Base-by-base conservation (phyloP, 1,140 invertebrate species). In the Leguminivora glycinivorella region DNA sequence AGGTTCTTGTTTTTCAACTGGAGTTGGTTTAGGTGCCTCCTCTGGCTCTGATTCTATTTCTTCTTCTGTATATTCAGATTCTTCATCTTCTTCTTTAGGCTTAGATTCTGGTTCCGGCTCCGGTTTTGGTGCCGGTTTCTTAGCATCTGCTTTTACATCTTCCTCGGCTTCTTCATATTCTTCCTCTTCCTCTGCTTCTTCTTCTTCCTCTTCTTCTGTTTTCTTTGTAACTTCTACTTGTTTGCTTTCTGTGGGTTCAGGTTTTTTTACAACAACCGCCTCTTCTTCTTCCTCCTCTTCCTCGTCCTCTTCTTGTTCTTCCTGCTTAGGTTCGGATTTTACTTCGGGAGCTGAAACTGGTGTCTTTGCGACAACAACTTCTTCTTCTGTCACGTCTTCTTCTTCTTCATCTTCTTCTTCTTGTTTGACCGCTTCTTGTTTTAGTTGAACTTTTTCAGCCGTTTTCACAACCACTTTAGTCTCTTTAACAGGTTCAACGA, bases 141-240 rank as follows among this genome's bases (percentile, higher is more conserved):
- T 40, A 25, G 70, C 68, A 66, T 76, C 72, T 67, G 70, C 47
- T 60, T 68, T 47, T 25, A 68, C 67, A 43, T 43, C 14, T 69
- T 87, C 78, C 69, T 80, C 72, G 26, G 71, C 70, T 72, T 83
- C 77, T 72, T 79, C 80, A 72, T 70, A 70, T 31, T 74, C 73
- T 70, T 81, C 74, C 63, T 76, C 71, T 63, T 71, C 70, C 72
- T 79, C 74, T 56, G 74, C 76, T 63, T 78, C 73, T 71, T 80
- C 75, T 67, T 75, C 72, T 14, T 47, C 67, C 17, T 79, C 72
- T 14, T 47, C 67, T 17, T 79, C 75, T 26, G 77, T 38, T 66
- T 74, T 63, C n/a, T 63, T 31, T 17, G 26, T 31, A 38, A 29
- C 66, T 9, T 56, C 68, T 63, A 69, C 52, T 69, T 72, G 75